These are phyloP conservation scores for Microplitis manilae DNA, from an alignment of 2,888 invertebrate genomes.

Conservation along the genomic window DNA sequence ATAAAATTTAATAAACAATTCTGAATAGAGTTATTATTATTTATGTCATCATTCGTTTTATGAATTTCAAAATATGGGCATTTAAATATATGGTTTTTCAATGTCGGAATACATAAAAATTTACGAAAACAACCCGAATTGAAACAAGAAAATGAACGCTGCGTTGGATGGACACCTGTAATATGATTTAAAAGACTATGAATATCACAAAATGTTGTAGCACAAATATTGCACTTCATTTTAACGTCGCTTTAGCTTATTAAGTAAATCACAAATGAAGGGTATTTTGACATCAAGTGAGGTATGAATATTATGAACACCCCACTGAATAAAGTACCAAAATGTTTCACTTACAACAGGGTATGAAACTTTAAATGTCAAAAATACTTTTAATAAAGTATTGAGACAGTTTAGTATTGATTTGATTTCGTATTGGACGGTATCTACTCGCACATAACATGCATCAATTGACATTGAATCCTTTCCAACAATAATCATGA, in stretches of 20 bases:
- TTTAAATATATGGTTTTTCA: no score
- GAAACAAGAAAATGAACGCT: no score
- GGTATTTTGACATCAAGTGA: constrained; percentile 28
- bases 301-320: constrained; percentile 10
- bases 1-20: constrained; percentile 28
- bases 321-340: constrained; percentile 34
- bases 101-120: no score
- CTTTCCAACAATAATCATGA: neutral
- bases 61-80: no score
- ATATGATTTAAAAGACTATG: no score
- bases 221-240: neutral
- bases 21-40: constrained; percentile 26
- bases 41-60: constrained; percentile 2
- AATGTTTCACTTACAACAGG: constrained; percentile 32
- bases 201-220: no score
- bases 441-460: neutral
- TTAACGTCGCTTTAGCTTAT: constrained; percentile 26
- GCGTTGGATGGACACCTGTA: no score
- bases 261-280: constrained; percentile 23
- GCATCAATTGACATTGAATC: neutral
- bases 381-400: constrained; percentile 6
- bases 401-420: neutral
- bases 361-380: constrained; percentile 26
- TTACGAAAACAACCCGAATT: no score
- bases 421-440: neutral